phyloP scores from a whole-genome alignment of 2,888 invertebrate genomes.

The Pocota personata region DNA sequence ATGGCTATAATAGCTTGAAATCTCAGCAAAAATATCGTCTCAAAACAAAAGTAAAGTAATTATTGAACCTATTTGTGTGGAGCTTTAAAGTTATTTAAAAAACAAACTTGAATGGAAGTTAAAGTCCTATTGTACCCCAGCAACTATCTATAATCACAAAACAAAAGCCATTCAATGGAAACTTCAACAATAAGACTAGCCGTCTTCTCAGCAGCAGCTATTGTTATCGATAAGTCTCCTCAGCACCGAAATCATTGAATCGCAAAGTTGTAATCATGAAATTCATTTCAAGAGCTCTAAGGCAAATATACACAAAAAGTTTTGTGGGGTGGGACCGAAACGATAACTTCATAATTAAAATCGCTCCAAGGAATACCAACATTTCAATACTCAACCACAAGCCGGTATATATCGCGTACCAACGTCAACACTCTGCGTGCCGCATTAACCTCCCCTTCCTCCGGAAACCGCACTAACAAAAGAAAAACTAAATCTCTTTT shows the following conservation, averaged over 20 bases:
- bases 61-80: neutral
- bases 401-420: neutral
- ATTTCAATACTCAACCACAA: conserved; percentile 41
- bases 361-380: conserved; percentile 29
- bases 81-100: neutral
- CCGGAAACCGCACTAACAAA: conserved; percentile 11
- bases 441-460: neutral
- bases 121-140: neutral
- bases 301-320: conserved; percentile 6
- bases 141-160: neutral
- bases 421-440: conserved; percentile 18
- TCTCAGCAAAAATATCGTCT: neutral
- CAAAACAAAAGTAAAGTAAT: neutral
- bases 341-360: conserved; percentile 66
- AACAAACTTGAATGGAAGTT: neutral
- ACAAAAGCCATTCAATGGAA: conserved; percentile 26
- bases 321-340: neutral
- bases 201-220: neutral
- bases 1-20: neutral
- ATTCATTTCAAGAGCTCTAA: conserved; percentile 21
- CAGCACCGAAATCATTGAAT: conserved; percentile 34
- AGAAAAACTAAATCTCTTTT: conserved; percentile 47
- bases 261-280: conserved; percentile 47
- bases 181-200: conserved; percentile 13
- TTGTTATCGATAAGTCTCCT: conserved; percentile 16